Percentiles rank a stretch among this genome's conserved stretches.
Evolutionary conservation across 2,797 vertebrate genomes (phyloP).

Genomic region (Amniataba percoides): DNA sequence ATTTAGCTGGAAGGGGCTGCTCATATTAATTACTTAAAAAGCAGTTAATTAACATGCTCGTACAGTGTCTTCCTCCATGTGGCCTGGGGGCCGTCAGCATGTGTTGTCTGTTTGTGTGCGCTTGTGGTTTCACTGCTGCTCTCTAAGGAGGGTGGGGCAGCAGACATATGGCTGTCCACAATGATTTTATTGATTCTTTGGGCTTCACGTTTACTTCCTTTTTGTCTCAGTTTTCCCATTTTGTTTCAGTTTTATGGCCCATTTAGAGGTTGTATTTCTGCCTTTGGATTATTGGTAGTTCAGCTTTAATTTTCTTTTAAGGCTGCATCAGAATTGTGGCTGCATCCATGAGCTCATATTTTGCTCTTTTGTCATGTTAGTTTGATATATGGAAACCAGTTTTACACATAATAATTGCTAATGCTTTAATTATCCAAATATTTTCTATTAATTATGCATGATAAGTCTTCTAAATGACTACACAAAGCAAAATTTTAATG

Average conservation of each 20-base stretch:
- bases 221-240: conserved; percentile 23
- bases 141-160: conserved; percentile 57
- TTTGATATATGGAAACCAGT: not conserved
- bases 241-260: conserved; percentile 21
- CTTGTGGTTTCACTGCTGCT: conserved; percentile 54
- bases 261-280: conserved; percentile 1
- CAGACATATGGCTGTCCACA: conserved; percentile 49
- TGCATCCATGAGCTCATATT: not conserved
- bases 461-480: not conserved
- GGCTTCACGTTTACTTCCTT: conserved; percentile 35
- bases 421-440: not conserved
- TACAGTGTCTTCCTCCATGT: conserved; percentile 31
- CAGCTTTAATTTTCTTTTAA: conserved; percentile 15
- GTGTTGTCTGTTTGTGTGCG: conserved; percentile 62
- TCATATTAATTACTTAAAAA: conserved; percentile 57
- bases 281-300: not conserved
- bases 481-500: not conserved
- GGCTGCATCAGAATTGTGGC: conserved; percentile 13
- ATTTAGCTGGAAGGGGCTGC: conserved; percentile 37
- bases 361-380: not conserved
- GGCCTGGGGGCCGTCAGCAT: conserved; percentile 37
- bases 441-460: not conserved
- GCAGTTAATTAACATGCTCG: conserved; percentile 56
- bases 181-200: conserved; percentile 69
- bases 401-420: not conserved